These are phyloP conservation scores for Megaustenia siamemsis DNA, from an alignment of 2,888 invertebrate genomes.

Conservation along the genomic window DNA sequence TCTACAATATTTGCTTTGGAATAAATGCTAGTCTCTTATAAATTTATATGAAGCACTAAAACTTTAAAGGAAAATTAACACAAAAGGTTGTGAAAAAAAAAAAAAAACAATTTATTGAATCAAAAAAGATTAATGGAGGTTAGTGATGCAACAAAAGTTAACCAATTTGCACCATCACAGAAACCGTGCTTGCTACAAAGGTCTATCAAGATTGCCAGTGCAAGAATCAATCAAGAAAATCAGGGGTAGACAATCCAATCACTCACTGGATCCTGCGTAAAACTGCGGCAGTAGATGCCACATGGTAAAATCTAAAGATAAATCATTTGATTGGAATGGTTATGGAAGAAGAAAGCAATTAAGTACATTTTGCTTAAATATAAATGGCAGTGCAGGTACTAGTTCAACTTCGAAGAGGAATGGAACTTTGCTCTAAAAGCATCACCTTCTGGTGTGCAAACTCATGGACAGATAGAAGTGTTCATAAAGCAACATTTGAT, in stretches of 20 bases:
- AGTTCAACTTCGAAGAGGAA: too few relatives aligned
- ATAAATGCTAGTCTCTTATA: too few relatives aligned
- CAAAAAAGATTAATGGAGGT: background rate
- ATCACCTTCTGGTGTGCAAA: background rate
- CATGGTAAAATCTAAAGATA: conserved; percentile 74
- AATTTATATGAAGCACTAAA: too few relatives aligned
- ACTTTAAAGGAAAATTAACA: too few relatives aligned
- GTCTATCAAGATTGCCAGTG: background rate
- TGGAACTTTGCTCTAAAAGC: too few relatives aligned
- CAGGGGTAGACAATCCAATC: conserved; percentile 26
- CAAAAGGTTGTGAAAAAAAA: background rate
- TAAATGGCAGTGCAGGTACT: too few relatives aligned
- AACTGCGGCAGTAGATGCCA: conserved; percentile 73
- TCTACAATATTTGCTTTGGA: too few relatives aligned
- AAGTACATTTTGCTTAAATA: too few relatives aligned
- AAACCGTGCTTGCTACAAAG: conserved; percentile 4
- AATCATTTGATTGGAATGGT: conserved; percentile 19
- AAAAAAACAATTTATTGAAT: background rate
- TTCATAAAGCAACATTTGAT: background rate
- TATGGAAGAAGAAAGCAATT: background rate
- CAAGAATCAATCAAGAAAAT: background rate
- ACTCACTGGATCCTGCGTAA: conserved; percentile 78
- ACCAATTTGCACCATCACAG: background rate
- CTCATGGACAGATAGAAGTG: background rate
- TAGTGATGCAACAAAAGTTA: background rate